Evolutionary conservation across 2,888 invertebrate genomes (phyloP).

Genomic region (Ochropleura leucogaster): DNA sequence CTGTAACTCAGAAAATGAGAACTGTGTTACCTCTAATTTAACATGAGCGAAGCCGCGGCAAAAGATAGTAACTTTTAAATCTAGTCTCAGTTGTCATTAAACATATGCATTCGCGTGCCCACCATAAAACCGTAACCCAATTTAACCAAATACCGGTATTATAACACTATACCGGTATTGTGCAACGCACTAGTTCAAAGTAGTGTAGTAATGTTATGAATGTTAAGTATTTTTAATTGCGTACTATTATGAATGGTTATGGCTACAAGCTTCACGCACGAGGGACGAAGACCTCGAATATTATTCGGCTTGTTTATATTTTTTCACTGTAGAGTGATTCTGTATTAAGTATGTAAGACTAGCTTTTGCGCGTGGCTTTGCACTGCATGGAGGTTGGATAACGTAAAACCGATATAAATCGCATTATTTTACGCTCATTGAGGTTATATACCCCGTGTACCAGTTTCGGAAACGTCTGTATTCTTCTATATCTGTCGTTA

Average conservation of each 20-base stretch:
- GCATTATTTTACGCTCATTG: too few species aligned
- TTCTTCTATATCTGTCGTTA: too few species aligned
- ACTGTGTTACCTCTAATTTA: too few species aligned
- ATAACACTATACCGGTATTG: slow-evolving; percentile 18
- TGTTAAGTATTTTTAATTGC: slow-evolving; percentile 49
- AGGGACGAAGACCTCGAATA: slow-evolving; percentile 41
- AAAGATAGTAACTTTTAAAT: too few species aligned
- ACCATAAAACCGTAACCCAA: slow-evolving; percentile 3
- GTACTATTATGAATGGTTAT: slow-evolving; percentile 37
- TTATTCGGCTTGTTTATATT: slow-evolving; percentile 19
- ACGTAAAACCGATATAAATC: not conserved
- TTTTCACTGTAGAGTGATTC: not conserved
- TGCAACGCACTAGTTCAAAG: slow-evolving; percentile 30
- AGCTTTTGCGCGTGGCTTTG: not conserved
- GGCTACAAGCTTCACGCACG: slow-evolving; percentile 44
- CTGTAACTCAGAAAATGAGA: too few species aligned
- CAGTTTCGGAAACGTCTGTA: not conserved
- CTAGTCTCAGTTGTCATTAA: not conserved
- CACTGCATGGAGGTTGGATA: not conserved
- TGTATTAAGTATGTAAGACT: not conserved
- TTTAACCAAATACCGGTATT: not conserved
- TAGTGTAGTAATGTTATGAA: slow-evolving; percentile 39
- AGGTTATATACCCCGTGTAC: not conserved
- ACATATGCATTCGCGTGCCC: not conserved
- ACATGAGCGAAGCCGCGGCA: too few species aligned